A percentile compares a stretch with the other conserved stretches of the same genome.
These are phyloP conservation scores for Sebastes jordani DNA, from an alignment of 2,797 vertebrate genomes.

Conservation along the genomic window DNA sequence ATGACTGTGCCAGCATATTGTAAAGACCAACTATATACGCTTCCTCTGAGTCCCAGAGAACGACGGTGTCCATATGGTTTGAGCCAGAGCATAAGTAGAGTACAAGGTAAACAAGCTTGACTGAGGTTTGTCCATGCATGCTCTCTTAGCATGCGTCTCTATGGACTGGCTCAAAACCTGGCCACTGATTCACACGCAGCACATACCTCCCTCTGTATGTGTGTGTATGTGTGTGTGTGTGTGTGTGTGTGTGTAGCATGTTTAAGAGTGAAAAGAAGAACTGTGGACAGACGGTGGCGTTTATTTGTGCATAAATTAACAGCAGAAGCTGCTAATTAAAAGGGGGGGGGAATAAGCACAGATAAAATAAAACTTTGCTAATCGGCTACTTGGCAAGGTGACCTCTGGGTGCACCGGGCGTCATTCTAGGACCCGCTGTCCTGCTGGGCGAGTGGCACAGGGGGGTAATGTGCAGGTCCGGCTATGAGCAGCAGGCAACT, in stretches of 20 bases:
- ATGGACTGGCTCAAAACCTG: conserved; percentile 71
- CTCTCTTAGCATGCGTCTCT: conserved; percentile 63
- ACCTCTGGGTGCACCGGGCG: conserved; percentile 58
- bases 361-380: conserved; percentile 65
- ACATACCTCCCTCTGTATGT: conserved; percentile 29
- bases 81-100: conserved; percentile 43
- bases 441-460: conserved; percentile 59
- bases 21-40: conserved; percentile 8
- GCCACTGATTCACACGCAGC: conserved; percentile 61
- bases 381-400: conserved; percentile 70
- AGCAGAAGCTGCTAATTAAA: conserved; percentile 69
- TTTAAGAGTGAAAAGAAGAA: conserved; percentile 57
- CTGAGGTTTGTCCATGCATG: conserved; percentile 74
- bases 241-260: conserved; percentile 39
- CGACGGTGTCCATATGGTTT: conserved; percentile 65
- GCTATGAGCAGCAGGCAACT: conserved; percentile 58
- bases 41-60: conserved; percentile 12
- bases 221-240: neutral
- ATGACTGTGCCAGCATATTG: neutral
- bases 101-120: conserved; percentile 69
- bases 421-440: conserved; percentile 46
- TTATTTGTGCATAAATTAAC: conserved; percentile 75
- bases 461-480: conserved; percentile 50
- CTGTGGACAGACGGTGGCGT: conserved; percentile 67
- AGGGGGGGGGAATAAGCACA: neutral